A percentile compares a stretch with the other conserved stretches of the same genome.
phyloP scores from a whole-genome alignment of 2,113 vertebrate genomes.

The Paramormyrops kingsleyae region DNA sequence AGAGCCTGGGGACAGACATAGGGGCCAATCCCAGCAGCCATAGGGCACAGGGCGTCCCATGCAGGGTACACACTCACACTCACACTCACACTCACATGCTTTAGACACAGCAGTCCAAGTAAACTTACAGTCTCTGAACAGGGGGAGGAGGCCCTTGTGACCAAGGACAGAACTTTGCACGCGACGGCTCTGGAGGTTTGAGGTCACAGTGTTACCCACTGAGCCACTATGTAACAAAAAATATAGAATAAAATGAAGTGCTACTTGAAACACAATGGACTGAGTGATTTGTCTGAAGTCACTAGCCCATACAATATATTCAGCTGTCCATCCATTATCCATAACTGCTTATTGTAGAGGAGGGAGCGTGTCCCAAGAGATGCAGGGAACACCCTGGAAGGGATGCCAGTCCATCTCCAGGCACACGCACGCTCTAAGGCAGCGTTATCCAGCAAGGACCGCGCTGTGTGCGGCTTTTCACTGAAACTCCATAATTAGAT shows the following conservation, averaged over 20 bases:
- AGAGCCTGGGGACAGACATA: neutral
- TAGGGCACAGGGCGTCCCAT: neutral
- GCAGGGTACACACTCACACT: neutral
- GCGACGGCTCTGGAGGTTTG: neutral
- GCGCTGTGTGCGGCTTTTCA: neutral
- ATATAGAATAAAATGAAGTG: neutral
- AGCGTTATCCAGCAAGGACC: neutral
- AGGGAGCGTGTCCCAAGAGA: neutral
- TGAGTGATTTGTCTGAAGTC: neutral
- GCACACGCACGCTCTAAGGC: neutral
- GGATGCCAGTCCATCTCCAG: neutral
- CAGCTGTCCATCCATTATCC: neutral
- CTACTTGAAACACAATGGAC: neutral
- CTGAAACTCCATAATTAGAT: neutral
- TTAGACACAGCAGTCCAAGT: neutral
- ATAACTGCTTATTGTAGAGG: neutral
- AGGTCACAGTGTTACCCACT: neutral
- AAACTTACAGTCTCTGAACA: neutral
- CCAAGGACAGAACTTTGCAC: neutral
- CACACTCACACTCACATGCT: neutral
- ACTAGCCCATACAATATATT: neutral
- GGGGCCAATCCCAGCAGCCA: neutral
- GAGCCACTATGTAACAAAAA: neutral
- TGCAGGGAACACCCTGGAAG: neutral
- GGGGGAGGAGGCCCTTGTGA: neutral